phyloP scores from a whole-genome alignment of 2,888 invertebrate genomes.

The Epistrophella euchroma region DNA sequence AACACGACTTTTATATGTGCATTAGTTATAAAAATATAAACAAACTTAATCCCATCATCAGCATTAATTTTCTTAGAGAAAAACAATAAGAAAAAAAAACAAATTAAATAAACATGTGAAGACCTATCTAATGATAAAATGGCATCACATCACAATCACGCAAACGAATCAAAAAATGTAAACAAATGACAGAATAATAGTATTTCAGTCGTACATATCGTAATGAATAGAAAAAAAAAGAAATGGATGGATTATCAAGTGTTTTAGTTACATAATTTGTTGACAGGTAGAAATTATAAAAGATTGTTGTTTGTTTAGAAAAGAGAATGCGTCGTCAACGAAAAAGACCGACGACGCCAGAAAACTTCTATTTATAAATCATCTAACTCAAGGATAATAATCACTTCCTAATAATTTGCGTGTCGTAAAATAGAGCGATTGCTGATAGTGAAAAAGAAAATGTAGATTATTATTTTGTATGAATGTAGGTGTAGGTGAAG shows the following conservation, averaged over 20 bases:
- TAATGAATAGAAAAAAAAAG: not conserved
- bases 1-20: not conserved
- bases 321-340: not conserved
- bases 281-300: not conserved
- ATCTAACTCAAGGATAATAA: not conserved
- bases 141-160: conserved; percentile 5
- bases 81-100: not conserved
- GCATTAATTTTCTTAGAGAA: not conserved
- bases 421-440: not conserved
- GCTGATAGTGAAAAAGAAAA: no score
- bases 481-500: no score
- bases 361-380: not conserved
- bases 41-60: not conserved
- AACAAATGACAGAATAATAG: not conserved
- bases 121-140: no score
- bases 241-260: conserved; percentile 1
- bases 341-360: not conserved
- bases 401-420: conserved; percentile 12
- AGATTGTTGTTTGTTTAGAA: not conserved
- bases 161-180: not conserved
- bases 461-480: no score
- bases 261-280: conserved; percentile 18
- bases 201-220: not conserved
- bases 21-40: not conserved
- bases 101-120: no score